Evolutionary conservation across 2,888 invertebrate species (phyloP), one percentile per base, ranked within the genome.

Genomic region (Philereme vetulata): DNA sequence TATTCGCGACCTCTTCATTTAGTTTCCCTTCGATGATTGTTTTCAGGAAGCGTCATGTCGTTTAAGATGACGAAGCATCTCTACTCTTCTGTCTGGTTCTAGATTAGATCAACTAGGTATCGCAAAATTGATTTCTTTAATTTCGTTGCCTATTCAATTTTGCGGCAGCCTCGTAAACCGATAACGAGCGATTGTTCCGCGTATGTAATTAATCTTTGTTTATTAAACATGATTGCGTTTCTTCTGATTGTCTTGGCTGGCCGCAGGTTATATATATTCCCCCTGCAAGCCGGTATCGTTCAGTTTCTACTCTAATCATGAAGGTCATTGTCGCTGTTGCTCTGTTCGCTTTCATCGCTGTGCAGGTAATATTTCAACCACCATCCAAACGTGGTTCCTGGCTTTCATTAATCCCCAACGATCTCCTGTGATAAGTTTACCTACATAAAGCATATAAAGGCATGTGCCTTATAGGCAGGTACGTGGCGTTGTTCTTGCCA

Each of bases 321-420:
- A 89, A 87, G 81, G 67, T 81, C 49, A 62, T 88, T 42, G 67
- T 83, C 43, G 67, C 77, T 34, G 66, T 88, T 35, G 85, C 83
- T 51, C 62, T 88, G 51, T 81, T 86, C 70, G 86, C 86, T 51
- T 81, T 85, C 55, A 77, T 87, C 69, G 87, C 88, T 62, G 69
- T 89, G 35, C 87, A 90, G 89, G 90, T 90, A 78, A 61, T 54
- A 8, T 10, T 32, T 52, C n/a, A 47, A 46, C 44, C 8, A 38
- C 8, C 38, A 38, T 38, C 38, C 38, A 38, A 38, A 38, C 7
- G 3, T 5, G 4, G 4, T 8, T 38, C 7, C 38, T 35, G 35
- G 35, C 5, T 7, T 35, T 5, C 35, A 6, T 35, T 35, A 35
- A 35, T 21, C 21, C 21, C 21, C 21, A 21, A 21, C 21, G 21